Conservation (phyloP, 2,113 vertebrate species). For the Sander lucioperca region DNA sequence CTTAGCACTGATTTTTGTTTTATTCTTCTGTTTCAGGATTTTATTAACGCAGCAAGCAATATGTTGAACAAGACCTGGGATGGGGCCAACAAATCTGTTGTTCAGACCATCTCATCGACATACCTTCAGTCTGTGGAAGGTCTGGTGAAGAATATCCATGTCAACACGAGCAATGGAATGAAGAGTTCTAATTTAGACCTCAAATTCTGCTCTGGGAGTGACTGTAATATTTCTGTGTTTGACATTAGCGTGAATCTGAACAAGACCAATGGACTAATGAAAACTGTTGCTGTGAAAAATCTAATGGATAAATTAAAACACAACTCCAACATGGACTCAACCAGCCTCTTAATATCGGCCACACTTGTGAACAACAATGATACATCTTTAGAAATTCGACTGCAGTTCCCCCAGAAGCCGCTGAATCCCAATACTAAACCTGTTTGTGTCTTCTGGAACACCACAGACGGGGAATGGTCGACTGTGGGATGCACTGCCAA, state of each 20-base stretch:
- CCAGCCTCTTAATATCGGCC: constrained; percentile 83
- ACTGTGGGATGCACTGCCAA: constrained; percentile 53
- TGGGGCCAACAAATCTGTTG: accelerated
- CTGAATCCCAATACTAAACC: accelerated
- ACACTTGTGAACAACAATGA: constrained; percentile 56
- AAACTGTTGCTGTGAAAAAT: constrained; percentile 83
- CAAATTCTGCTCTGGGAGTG: constrained; percentile 39
- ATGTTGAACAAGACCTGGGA: constrained; percentile 76
- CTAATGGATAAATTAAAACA: constrained; percentile 81
- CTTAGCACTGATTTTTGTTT: background rate
- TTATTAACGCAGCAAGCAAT: constrained; percentile 81
- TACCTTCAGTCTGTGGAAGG: constrained; percentile 86
- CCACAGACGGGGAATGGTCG: background rate
- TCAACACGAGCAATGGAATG: constrained; percentile 53
- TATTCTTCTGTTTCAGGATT: constrained; percentile 82
- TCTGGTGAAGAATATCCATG: constrained; percentile 83
- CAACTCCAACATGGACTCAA: accelerated
- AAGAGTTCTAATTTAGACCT: constrained; percentile 67
- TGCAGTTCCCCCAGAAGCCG: constrained; percentile 78
- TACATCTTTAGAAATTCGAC: constrained; percentile 60
- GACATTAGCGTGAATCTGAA: constrained; percentile 58
- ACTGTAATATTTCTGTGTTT: constrained; percentile 62
- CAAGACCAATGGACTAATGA: constrained; percentile 43
- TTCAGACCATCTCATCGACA: constrained; percentile 64
- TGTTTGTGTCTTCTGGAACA: constrained; percentile 91